Evolutionary conservation across 2,797 vertebrate genomes (phyloP), one percentile per base, ranked within the genome.

Genomic region (Amazonetta brasiliensis): DNA sequence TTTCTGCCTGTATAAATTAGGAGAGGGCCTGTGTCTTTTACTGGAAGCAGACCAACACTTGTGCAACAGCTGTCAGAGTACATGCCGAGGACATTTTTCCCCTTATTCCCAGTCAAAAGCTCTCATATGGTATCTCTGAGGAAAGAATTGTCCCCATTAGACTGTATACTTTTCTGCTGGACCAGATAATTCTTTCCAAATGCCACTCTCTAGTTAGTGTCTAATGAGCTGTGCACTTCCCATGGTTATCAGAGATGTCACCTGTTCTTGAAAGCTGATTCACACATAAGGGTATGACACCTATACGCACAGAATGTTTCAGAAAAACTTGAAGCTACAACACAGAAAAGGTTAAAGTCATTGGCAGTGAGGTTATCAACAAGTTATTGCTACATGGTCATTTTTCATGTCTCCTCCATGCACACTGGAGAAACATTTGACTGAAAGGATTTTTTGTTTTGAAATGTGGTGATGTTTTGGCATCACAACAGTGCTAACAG

Each of bases 211-310:
- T 44, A 55, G n/a, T 67, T 84, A 56, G 31, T 3, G 1, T 62
- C 72, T 80, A 87, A 82, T 68, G 84, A 90, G 48, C 52, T 0
- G 0, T 77, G 43, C 8, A 13, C 25, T 80, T 90, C 68, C 64
- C 1, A 0, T 37, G 44, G n/a, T 74, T 92, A 41, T 50, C 54
- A 87, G 75, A 84, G 28, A 41, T 79, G 31, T 72, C 72, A 74
- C 58, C 72, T 64, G 43, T 35, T 78, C 84, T 58, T 43, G 58
- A 83, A 85, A 83, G 48, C 56, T 87, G 75, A 87, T 77, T 84
- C 56, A 85, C 3, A 1, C 0, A 0, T 3, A 62, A 26, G 18
- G 19, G 5, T 62, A 37, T 84, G 71, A 86, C 31, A 25, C 55
- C 59, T 1, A 0, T 35, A 50, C 0, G 6, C 31, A 25, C 28